Conservation (phyloP, 2,113 vertebrate species). For the Corythaixoides concolor region DNA sequence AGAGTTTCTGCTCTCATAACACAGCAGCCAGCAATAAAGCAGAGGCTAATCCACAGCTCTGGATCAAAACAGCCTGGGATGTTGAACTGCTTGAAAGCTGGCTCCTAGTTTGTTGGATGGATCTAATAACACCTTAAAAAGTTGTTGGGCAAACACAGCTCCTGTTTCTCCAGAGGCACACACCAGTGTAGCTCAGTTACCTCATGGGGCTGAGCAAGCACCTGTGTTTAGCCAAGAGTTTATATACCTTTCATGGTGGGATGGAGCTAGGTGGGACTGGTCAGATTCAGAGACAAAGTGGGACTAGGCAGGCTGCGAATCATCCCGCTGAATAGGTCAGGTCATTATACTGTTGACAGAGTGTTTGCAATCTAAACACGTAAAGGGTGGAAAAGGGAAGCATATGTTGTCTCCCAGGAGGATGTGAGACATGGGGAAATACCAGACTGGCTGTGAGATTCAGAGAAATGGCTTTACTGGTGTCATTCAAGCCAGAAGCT, state of each 20-base stretch:
- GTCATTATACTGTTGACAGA: background rate
- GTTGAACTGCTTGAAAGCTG: background rate
- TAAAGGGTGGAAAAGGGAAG: constrained; percentile 40
- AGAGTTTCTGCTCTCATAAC: background rate
- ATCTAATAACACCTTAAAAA: background rate
- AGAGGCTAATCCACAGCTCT: background rate
- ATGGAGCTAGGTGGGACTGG: background rate
- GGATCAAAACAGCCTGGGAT: background rate
- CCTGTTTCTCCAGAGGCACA: background rate
- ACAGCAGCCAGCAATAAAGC: background rate
- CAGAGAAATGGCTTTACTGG: constrained; percentile 27
- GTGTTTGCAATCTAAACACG: constrained; percentile 26
- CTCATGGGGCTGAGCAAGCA: background rate
- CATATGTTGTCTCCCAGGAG: constrained; percentile 50
- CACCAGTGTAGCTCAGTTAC: background rate
- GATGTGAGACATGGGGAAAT: constrained; percentile 22
- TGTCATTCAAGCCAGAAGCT: constrained; percentile 37
- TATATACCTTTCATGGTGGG: background rate
- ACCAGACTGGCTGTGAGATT: constrained; percentile 33
- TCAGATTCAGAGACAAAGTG: background rate
- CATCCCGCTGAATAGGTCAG: background rate
- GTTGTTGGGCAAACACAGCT: background rate
- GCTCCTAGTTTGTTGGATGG: background rate
- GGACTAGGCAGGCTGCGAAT: background rate
- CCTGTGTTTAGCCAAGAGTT: background rate